Conservation (phyloP, 1,140 invertebrate genomes). For the Brachionus sp. region DNA sequence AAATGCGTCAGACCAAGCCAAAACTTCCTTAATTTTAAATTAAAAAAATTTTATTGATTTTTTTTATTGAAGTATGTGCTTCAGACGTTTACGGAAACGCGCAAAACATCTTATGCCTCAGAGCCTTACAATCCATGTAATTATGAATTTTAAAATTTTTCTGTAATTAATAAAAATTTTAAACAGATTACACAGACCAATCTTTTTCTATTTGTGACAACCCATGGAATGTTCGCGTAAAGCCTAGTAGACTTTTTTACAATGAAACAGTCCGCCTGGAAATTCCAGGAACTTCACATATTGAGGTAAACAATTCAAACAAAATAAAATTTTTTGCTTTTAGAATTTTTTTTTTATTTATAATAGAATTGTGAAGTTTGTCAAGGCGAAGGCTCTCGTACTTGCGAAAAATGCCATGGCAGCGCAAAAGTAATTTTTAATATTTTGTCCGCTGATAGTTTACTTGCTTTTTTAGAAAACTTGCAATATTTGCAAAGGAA, state of each 20-base stretch:
- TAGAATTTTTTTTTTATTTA: background rate
- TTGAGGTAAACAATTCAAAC: background rate
- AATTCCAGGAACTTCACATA: constrained; percentile 14
- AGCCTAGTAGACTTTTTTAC: background rate
- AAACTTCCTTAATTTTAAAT: no score
- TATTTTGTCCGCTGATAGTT: background rate
- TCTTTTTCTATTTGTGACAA: background rate
- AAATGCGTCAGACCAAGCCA: no score
- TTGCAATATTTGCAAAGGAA: constrained; percentile 19
- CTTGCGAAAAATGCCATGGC: background rate
- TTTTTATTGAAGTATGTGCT: background rate
- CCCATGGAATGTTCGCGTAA: constrained; percentile 2
- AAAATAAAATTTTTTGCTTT: background rate
- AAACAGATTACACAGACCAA: background rate
- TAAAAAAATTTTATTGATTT: background rate
- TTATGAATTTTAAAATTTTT: background rate
- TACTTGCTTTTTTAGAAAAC: background rate
- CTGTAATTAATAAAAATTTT: background rate
- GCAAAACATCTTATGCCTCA: background rate
- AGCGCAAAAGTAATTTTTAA: background rate
- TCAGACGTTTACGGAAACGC: constrained; percentile 18
- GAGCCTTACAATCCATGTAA: constrained; percentile 25
- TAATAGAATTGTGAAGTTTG: background rate
- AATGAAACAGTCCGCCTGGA: constrained; percentile 5
- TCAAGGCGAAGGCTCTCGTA: background rate